phyloP scores from a whole-genome alignment of 1,140 invertebrate genomes.

The Goniozus legneri region DNA sequence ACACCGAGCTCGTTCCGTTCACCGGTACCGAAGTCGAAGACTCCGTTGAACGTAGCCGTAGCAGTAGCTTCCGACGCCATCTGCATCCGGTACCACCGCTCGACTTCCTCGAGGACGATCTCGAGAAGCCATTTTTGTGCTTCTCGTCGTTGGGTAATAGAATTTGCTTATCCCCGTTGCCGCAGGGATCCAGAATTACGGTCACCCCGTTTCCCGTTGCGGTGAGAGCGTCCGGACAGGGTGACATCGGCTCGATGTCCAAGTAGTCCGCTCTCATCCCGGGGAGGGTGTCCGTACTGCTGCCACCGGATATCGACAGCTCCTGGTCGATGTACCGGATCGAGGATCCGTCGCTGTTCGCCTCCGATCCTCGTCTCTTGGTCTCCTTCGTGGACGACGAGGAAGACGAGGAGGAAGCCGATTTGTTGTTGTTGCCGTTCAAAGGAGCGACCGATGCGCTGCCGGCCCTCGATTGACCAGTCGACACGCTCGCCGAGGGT shows the following conservation, averaged over 20 bases:
- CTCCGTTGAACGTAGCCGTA: conserved; percentile 37
- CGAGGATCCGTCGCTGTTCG: conserved; percentile 43
- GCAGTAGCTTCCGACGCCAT: conserved; percentile 37
- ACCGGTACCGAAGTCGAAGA: conserved; percentile 33
- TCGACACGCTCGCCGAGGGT: conserved; percentile 13
- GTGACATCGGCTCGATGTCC: conserved; percentile 41
- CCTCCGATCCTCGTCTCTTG: conserved; percentile 40
- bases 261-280: conserved; percentile 45
- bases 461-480: conserved; percentile 26
- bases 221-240: conserved; percentile 33
- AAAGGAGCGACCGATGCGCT: conserved; percentile 19
- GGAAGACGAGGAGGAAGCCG: neutral
- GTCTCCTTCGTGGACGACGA: conserved; percentile 7
- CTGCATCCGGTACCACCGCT: conserved; percentile 18
- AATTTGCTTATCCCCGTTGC: neutral
- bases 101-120: conserved; percentile 2
- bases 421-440: neutral
- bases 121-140: neutral
- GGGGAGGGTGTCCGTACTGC: conserved; percentile 46
- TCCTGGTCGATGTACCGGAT: conserved; percentile 48
- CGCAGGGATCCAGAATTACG: conserved; percentile 2
- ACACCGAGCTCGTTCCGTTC: conserved; percentile 31
- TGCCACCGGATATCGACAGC: conserved; percentile 36
- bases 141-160: neutral
- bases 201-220: conserved; percentile 17